These are phyloP conservation scores for Polyergus mexicanus DNA, from an alignment of 1,140 invertebrate genomes.

Conservation along the genomic window DNA sequence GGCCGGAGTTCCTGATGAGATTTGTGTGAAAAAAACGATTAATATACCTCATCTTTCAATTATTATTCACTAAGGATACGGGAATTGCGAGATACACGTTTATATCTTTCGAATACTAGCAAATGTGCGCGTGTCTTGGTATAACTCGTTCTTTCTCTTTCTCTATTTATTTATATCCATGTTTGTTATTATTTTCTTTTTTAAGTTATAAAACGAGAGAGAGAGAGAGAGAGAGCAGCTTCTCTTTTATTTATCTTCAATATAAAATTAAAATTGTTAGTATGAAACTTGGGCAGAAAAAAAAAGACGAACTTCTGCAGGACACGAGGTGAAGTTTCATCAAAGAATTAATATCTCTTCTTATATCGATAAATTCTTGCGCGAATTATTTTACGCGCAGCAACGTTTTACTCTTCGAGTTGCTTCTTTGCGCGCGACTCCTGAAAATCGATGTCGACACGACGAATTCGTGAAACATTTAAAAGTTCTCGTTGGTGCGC, in stretches of 20 bases:
- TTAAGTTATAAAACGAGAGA: too few species aligned
- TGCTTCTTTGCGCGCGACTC: slow-evolving; percentile 54
- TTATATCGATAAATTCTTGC: not conserved
- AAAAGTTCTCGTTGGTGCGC: slow-evolving; percentile 73
- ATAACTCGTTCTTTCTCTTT: not conserved
- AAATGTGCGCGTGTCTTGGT: not conserved
- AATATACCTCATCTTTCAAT: slow-evolving; percentile 44
- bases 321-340: not conserved
- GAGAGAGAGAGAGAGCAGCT: too few species aligned
- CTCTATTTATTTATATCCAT: not conserved
- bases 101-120: not conserved
- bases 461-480: slow-evolving; percentile 75
- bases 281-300: not conserved
- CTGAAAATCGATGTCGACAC: slow-evolving; percentile 76
- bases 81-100: slow-evolving; percentile 2
- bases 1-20: slow-evolving; percentile 41
- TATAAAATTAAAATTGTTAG: not conserved
- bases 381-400: slow-evolving; percentile 32
- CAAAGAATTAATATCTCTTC: not conserved
- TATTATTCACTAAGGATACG: slow-evolving; percentile 40
- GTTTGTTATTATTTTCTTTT: not conserved
- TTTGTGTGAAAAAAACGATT: slow-evolving; percentile 42
- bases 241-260: not conserved
- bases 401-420: slow-evolving; percentile 16
- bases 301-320: not conserved